Base-by-base conservation (phyloP, 1,140 invertebrate genomes). In the Lordiphosa clarofinis region DNA sequence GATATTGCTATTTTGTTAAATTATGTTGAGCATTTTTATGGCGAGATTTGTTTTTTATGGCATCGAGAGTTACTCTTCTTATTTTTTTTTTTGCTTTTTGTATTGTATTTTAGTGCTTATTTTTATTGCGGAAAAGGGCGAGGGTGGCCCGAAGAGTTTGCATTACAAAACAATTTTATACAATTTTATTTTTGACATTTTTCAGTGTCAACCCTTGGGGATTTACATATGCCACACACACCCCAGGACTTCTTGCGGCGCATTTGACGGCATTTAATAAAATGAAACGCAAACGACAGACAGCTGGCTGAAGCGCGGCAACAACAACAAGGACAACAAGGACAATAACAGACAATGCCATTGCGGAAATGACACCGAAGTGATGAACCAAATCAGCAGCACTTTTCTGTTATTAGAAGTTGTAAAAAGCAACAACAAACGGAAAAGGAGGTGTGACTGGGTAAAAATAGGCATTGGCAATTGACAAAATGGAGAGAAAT, bases 1-100 rank as follows among this genome's bases (percentile, higher is more conserved):
- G 75, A 75, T 79, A 81, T 79, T 79, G 75, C 75, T 81, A 79
- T 79, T 79, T 79, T 79, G 75, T 79, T 79, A 79, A 79, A 79
- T 79, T 79, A 79, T 79, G 75, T 81, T 81, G 54, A 74, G 75
- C 75, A 79, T 79, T 79, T 70, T 74, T 74, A 81, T 79, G 71
- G 66, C 66, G 64, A 79, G 75, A 81, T 79, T 81, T 79, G 71
- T 74, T 79, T 71, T 79, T 79, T 79, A 79, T 81, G 67, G 75
- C 65, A 60, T 52, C 75, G 75, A 69, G 74, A 68, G 74, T 65
- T 61, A 63, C 62, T 56, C 64, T n/a, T 31, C 59, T n/a, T n/a
- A n/a, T n/a, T n/a, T 46, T 21, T 38, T 43, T 39, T 4, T 7
- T 46, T 15, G 15, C 15, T 15, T 15, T 15, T 15, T 15, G 15